phyloP scores from a whole-genome alignment of 2,888 invertebrate genomes.

The Nemoura dubitans region DNA sequence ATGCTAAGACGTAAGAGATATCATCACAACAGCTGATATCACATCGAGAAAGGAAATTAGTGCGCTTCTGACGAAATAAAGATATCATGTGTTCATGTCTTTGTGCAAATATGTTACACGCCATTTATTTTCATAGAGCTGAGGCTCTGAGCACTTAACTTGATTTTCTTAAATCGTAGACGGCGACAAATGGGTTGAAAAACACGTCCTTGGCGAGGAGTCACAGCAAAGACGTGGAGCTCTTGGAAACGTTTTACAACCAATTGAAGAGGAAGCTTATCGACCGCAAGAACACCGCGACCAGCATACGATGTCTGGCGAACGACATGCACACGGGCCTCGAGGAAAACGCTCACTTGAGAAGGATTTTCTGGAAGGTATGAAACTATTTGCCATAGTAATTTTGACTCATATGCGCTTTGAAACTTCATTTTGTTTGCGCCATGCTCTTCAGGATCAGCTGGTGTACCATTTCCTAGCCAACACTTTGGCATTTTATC shows the following conservation, averaged over 20 bases:
- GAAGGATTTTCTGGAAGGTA: constrained; percentile 25
- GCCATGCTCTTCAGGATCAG: constrained; percentile 26
- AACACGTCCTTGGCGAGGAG: background rate
- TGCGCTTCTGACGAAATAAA: no score
- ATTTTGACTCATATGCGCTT: no score
- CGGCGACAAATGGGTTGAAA: background rate
- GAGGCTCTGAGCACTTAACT: background rate
- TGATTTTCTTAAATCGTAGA: background rate
- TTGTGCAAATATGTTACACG: no score
- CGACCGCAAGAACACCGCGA: constrained; percentile 1
- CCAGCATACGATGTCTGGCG: background rate
- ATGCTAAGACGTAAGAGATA: background rate
- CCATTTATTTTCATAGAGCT: no score
- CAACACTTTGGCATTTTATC: background rate
- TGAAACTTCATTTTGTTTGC: no score
- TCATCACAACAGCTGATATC: background rate
- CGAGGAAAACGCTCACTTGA: background rate
- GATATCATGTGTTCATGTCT: no score
- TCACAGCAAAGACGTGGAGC: background rate
- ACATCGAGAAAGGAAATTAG: no score
- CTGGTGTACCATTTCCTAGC: constrained; percentile 23
- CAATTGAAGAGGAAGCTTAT: constrained; percentile 31
- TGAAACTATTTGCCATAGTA: background rate
- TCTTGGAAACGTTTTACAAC: constrained; percentile 29
- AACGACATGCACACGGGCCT: background rate